Evolutionary conservation across 2,888 invertebrate genomes (phyloP), one percentile per base, ranked within the genome.

Genomic region (Patella depressa): DNA sequence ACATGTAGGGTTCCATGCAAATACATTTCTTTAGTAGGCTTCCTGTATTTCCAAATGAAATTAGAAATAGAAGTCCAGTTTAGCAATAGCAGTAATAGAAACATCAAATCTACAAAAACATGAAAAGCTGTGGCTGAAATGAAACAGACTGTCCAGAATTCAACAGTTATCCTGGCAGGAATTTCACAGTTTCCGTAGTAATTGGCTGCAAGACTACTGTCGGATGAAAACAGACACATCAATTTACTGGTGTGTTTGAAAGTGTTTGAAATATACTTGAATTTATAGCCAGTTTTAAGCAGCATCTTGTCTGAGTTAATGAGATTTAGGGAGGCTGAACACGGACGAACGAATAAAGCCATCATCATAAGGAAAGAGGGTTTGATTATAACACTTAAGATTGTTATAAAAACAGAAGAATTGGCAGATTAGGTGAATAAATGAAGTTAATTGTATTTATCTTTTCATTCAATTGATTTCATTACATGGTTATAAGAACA

Each of bases 251-350:
- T 24, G 24, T 65, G 65, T 65, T 65, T 65, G 24, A 24, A 65
- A 65, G 19, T 65, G 65, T 65, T 65, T 65, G 65, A 65, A 65
- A 65, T 65, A 65, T 65, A 65, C 19, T 19, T 65, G 24, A 24
- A 65, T 65, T 65, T 65, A 65, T 65, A 65, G 65, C 65, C 65
- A 24, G 65, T 65, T 65, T 24, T 65, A 65, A 65, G 65, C 19
- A 24, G 65, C 24, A 65, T 65, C 65, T 24, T 24, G 19, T 24
- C 19, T 19, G 65, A 19, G 19, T 65, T 65, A 65, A 65, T 65
- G 65, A 65, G 65, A 65, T 12, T 65, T 65, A 24, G 65, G 65
- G 19, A 24, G 65, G 24, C 65, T 65, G 65, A 65, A 65, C 19
- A 24, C 65, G 24, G 65, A 65, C 65, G 24, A 65, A 65, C 14